Conservation (phyloP, 1,140 invertebrate genomes). For the Pseudomyrmex flavicornis region DNA sequence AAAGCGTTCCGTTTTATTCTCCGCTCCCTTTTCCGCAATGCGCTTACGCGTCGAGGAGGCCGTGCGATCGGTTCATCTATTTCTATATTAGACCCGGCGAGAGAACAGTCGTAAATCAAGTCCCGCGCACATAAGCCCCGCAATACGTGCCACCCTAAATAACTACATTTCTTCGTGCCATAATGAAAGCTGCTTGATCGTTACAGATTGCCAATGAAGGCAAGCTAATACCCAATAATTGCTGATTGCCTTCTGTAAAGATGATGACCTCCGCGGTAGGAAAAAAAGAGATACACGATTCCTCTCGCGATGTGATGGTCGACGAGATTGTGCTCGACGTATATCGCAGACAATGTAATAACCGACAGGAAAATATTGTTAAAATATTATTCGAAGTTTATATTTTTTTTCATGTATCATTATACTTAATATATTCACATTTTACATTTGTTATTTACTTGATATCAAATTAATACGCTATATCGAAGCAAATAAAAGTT, state of each 20-base stretch:
- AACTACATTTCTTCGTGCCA: conserved; percentile 31
- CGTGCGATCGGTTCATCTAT: conserved; percentile 50
- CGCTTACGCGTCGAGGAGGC: conserved; percentile 18
- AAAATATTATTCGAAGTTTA: neutral
- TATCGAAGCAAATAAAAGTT: neutral
- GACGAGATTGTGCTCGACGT: neutral
- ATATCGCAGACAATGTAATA: neutral
- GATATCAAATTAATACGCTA: too few relatives aligned
- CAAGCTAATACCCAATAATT: conserved; percentile 54
- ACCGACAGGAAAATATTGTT: conserved; percentile 4
- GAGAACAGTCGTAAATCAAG: conserved; percentile 43
- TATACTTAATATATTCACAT: too few relatives aligned
- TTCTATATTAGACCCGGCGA: conserved; percentile 53
- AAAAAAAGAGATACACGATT: conserved; percentile 1
- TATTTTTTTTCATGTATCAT: too few relatives aligned
- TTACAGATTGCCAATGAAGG: conserved; percentile 47
- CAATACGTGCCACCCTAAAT: conserved; percentile 38
- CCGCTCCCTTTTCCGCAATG: conserved; percentile 13
- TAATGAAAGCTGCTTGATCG: conserved; percentile 39
- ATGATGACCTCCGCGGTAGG: neutral
- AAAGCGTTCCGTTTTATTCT: conserved; percentile 2
- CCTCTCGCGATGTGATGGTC: neutral
- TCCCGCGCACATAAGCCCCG: conserved; percentile 5
- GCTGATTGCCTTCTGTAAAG: conserved; percentile 37
- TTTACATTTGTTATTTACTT: too few relatives aligned